Conservation (phyloP, 2,888 invertebrate species). For the Callosobruchus maculatus region DNA sequence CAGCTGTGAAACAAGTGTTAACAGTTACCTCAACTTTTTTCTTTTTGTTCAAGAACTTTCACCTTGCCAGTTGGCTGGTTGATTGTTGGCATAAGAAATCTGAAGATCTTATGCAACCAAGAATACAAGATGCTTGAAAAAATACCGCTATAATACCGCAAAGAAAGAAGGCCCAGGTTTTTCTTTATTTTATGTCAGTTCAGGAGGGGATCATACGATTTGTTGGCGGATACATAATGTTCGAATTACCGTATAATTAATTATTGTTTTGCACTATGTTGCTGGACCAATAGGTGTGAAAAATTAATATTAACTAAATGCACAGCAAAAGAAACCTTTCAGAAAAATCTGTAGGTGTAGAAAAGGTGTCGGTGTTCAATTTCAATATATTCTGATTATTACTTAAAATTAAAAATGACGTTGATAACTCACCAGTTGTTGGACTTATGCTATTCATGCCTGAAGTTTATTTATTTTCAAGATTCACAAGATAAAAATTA, state of each 20-base stretch:
- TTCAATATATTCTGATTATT: neutral
- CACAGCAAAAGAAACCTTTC: neutral
- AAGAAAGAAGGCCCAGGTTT: neutral
- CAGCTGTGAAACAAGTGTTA: neutral
- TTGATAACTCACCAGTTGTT: neutral
- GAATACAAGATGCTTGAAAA: neutral
- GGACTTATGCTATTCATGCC: neutral
- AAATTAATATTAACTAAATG: neutral
- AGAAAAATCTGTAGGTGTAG: neutral
- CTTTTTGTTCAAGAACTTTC: neutral
- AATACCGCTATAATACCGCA: neutral
- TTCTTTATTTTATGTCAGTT: neutral
- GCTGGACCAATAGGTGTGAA: neutral
- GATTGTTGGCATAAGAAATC: neutral
- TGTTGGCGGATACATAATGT: neutral
- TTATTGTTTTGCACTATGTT: neutral
- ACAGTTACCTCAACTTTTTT: neutral
- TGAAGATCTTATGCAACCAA: neutral
- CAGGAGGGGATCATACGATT: neutral
- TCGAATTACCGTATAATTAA: neutral
- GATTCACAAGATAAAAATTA: neutral
- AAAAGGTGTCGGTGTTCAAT: neutral
- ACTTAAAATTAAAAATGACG: no score
- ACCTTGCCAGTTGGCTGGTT: neutral
- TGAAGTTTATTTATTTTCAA: neutral